A percentile compares a stretch with the other conserved stretches of the same genome.
Conservation (phyloP, 2,113 vertebrate species). For the Todiramphus chloris region DNA sequence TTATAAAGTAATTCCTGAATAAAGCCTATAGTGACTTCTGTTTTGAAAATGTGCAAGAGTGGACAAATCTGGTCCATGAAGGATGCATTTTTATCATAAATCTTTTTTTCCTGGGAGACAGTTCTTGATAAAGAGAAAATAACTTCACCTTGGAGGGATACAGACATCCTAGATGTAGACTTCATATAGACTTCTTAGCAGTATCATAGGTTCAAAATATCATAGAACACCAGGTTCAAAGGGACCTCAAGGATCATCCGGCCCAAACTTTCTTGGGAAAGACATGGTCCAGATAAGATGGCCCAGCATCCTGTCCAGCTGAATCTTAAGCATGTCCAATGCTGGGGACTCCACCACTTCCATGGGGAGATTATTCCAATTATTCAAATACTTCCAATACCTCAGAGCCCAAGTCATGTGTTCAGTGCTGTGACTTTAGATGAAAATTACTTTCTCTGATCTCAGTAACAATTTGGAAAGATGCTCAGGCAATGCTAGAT, state of each 20-base stretch:
- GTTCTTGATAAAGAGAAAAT: background rate
- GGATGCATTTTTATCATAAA: background rate
- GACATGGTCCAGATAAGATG: too few species aligned
- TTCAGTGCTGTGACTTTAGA: background rate
- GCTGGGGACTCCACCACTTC: background rate
- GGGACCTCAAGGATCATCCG: too few species aligned
- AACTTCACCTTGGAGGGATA: background rate
- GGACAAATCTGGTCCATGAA: background rate
- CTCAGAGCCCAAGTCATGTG: background rate
- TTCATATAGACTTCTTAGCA: background rate
- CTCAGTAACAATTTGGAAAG: background rate
- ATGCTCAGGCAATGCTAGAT: background rate
- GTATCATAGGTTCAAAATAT: background rate
- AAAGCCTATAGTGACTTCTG: background rate
- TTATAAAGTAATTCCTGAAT: background rate
- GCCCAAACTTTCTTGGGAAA: too few species aligned
- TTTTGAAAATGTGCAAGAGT: background rate
- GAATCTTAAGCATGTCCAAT: background rate
- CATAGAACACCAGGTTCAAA: background rate
- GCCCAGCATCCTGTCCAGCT: too few species aligned
- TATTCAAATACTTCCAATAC: background rate
- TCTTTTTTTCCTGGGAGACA: background rate
- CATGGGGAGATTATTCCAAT: background rate
- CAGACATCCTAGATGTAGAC: background rate
- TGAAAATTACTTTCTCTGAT: background rate